These are phyloP conservation scores for Squalus acanthias DNA, from an alignment of 2,797 vertebrate species.

Conservation along the genomic window DNA sequence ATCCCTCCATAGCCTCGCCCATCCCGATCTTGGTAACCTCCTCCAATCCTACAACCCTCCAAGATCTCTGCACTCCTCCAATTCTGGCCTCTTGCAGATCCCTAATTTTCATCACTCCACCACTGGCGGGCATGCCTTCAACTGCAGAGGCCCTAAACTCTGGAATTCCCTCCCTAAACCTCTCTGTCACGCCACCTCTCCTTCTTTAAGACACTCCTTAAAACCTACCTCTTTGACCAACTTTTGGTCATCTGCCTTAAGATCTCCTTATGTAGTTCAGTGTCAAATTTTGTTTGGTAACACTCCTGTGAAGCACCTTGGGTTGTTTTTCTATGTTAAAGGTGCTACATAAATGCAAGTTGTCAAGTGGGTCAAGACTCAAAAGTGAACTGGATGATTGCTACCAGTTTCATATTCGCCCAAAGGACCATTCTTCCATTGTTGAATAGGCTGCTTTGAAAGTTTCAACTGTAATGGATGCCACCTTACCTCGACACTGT, in stretches of 20 bases:
- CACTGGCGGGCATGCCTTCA: not conserved
- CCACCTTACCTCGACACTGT: conserved; percentile 50
- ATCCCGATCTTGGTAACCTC: not conserved
- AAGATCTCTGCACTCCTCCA: not conserved
- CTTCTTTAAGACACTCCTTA: not conserved
- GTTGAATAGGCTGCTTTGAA: not conserved
- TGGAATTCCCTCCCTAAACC: not conserved
- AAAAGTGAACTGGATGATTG: not conserved
- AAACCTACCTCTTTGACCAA: not conserved
- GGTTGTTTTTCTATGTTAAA: not conserved
- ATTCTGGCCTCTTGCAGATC: not conserved
- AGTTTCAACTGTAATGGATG: not conserved
- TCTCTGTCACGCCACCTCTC: too few relatives aligned
- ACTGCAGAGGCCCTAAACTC: not conserved
- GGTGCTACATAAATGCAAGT: not conserved
- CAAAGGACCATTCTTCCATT: not conserved
- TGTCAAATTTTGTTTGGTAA: not conserved
- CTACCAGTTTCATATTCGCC: not conserved
- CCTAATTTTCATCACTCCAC: not conserved
- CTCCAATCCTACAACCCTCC: not conserved
- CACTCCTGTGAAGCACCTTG: not conserved
- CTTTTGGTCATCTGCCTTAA: not conserved
- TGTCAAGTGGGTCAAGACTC: not conserved
- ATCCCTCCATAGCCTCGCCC: not conserved
- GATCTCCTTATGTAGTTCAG: not conserved